Base-by-base conservation (phyloP, 2,113 vertebrate genomes). In the Entelurus aequoreus region DNA sequence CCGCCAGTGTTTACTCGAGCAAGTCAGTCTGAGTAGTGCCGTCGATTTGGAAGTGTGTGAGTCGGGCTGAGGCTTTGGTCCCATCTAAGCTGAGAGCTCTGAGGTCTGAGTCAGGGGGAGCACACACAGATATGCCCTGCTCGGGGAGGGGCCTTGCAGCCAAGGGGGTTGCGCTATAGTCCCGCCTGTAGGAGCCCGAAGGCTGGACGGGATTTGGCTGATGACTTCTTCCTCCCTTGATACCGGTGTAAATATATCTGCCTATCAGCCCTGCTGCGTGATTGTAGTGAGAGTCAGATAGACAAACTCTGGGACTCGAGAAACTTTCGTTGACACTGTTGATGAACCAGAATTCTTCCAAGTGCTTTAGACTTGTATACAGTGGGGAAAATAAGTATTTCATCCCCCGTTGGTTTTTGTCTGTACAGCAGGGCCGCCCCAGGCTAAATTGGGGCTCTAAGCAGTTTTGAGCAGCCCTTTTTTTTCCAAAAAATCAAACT, bases 71-170 rank as follows among this genome's bases (percentile, higher is more conserved):
- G 77, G 83, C 63, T 87, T 91, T 93, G 93, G 92, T 92, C 92
- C 92, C 91, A 92, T 93, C 83, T 80, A 89, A 49, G 86, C 89
- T 84, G 74, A 90, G 90, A 84, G 85, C 88, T 87, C 88, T 89
- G 88, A 87, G 77, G 88, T 46, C 11, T 83, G 87, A 86, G 79
- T 88, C 66, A 77, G 85, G 88, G 82, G 88, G 90, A 81, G 79
- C 64, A 59, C 56, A 57, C 61, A 90, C 86, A 88, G 92, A 92
- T 93, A 89, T 90, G 86, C 87, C 87, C 89, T 64, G 57, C 15
- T 82, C 77, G 54, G 88, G 80, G 92, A 77, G 87, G 88, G 68
- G 88, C 92, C 89, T 78, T 86, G 47, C 8, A 8, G 70, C 72
- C 71, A 28, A 69, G 40, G 36, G 87, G 85, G 88, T 82, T 84